Evolutionary conservation across 2,797 vertebrate genomes (phyloP).

Genomic region (Podargus strigoides): DNA sequence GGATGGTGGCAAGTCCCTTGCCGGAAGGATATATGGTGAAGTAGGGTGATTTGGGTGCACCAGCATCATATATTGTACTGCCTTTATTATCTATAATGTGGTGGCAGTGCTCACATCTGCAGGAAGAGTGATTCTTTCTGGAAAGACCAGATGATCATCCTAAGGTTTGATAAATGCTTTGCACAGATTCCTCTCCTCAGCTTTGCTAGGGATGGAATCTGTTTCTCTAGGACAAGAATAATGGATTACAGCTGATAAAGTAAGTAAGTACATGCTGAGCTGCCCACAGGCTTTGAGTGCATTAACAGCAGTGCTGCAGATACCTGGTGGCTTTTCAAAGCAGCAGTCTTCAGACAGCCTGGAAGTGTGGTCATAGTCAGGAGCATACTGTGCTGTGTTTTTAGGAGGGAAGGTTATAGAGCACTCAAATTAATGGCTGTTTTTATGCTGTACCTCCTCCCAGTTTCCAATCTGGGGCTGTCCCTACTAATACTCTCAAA

Average conservation of each 20-base stretch:
- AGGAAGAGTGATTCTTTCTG: neutral
- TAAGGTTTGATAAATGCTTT: neutral
- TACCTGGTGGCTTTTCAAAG: neutral
- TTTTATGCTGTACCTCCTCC: neutral
- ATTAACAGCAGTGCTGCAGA: neutral
- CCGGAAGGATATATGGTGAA: neutral
- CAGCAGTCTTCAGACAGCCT: neutral
- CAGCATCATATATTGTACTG: neutral
- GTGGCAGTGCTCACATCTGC: neutral
- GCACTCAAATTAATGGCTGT: neutral
- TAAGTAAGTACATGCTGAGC: neutral
- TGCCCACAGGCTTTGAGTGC: neutral
- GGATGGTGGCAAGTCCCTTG: neutral
- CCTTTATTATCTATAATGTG: neutral
- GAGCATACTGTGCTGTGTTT: neutral
- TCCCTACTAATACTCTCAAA: neutral
- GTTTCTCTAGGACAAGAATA: neutral
- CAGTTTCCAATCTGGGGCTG: neutral
- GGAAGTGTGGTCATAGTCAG: neutral
- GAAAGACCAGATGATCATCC: neutral
- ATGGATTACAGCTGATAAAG: neutral
- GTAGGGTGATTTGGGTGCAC: neutral
- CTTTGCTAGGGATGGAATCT: neutral
- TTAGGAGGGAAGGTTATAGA: neutral
- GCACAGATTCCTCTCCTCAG: neutral